Evolutionary conservation across 2,797 vertebrate genomes (phyloP).

Genomic region (Heteromormyrus szaboi): DNA sequence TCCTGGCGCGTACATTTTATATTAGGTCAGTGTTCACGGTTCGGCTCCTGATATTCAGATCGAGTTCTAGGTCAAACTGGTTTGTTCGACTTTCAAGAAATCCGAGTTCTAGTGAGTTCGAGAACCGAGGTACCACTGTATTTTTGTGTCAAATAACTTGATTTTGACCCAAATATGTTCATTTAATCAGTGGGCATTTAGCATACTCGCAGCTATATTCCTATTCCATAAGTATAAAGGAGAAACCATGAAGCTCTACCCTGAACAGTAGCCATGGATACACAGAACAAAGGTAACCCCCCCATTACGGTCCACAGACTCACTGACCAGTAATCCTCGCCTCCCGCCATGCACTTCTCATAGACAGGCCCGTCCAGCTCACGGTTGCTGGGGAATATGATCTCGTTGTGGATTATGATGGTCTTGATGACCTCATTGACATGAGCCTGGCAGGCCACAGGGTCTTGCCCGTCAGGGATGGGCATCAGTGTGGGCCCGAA

Average conservation of each 20-base stretch:
- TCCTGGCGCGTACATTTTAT: too few species aligned
- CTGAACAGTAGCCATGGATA: background rate
- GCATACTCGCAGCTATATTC: background rate
- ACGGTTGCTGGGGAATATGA: conserved; percentile 69
- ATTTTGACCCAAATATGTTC: background rate
- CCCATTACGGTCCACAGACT: background rate
- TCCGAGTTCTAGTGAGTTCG: too few species aligned
- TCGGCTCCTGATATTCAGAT: too few species aligned
- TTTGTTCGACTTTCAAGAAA: too few species aligned
- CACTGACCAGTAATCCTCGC: conserved; percentile 75
- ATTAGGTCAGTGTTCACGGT: too few species aligned
- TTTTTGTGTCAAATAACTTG: background rate
- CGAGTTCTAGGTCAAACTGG: too few species aligned
- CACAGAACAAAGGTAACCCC: background rate
- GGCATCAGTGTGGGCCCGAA: conserved; percentile 77
- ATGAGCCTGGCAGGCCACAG: conserved; percentile 74
- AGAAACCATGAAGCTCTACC: background rate
- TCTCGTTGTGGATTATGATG: conserved; percentile 72
- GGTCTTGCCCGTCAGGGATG: conserved; percentile 73
- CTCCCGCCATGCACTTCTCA: conserved; percentile 77
- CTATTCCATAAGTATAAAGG: background rate
- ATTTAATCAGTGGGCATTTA: background rate
- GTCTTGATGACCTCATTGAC: conserved; percentile 79
- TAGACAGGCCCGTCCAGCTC: conserved; percentile 73
- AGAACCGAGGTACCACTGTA: background rate